phyloP scores from a whole-genome alignment of 2,888 invertebrate species.

The Timema cristinae region DNA sequence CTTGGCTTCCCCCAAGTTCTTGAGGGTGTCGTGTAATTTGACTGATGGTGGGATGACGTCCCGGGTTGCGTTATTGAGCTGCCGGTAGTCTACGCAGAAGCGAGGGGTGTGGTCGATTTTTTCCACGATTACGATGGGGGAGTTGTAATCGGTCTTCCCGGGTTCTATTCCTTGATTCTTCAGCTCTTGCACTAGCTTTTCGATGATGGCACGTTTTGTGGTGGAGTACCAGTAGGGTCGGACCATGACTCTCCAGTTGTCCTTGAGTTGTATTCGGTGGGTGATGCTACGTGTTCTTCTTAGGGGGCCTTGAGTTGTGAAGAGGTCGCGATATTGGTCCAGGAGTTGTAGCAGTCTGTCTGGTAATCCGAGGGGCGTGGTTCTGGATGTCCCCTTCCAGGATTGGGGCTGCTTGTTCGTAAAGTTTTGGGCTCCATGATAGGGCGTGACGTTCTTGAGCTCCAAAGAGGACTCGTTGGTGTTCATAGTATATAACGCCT shows the following conservation, averaged over 20 bases:
- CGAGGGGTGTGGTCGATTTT: conserved; percentile 32
- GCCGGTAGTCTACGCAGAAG: conserved; percentile 26
- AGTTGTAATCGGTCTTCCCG: conserved; percentile 14
- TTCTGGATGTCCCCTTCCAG: background rate
- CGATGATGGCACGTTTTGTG: background rate
- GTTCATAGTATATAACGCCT: background rate
- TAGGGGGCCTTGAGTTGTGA: background rate
- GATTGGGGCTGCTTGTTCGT: background rate
- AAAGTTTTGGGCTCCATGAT: background rate
- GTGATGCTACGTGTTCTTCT: background rate
- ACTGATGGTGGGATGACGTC: conserved; percentile 22
- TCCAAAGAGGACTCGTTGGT: background rate
- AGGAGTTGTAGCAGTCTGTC: background rate
- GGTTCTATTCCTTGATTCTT: background rate
- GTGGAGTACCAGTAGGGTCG: background rate
- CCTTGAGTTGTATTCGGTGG: background rate
- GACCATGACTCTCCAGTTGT: background rate
- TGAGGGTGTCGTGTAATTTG: conserved; percentile 23
- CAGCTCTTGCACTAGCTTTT: background rate
- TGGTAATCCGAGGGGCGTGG: background rate
- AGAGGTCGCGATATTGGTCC: background rate
- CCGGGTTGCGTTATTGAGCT: conserved; percentile 20
- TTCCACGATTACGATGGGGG: conserved; percentile 20
- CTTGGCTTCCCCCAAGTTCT: conserved; percentile 17
- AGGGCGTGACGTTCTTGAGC: background rate